Base-by-base conservation (phyloP, 2,113 vertebrate genomes). In the Vicugna pacos region DNA sequence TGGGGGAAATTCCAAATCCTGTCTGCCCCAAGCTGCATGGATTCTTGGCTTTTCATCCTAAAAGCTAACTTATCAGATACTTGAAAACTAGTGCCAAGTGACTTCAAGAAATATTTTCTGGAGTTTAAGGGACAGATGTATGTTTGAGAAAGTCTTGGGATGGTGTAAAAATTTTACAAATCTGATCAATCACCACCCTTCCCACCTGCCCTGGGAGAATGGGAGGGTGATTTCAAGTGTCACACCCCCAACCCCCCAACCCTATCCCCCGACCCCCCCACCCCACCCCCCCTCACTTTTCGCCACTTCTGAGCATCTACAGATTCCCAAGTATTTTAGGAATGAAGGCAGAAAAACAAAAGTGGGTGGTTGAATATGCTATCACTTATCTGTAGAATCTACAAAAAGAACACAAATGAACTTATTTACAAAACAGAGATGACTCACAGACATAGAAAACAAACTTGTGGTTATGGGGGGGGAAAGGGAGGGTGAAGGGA, bases 261-360 rank as follows among this genome's bases (percentile, higher is more conserved):
- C 38, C 38, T 38, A 38, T 4, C 38, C 38, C 38, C 38, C 38
- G 38, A n/a, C n/a, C n/a, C n/a, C n/a, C n/a, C n/a, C n/a, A n/a
- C n/a, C n/a, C n/a, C n/a, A n/a, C n/a, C n/a, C n/a, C n/a, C n/a
- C n/a, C n/a, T n/a, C n/a, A n/a, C n/a, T n/a, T n/a, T n/a, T n/a
- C n/a, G n/a, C n/a, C 17, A 50, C 97, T 98, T 96, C 94, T 98
- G 98, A 97, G 97, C 96, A 98, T 96, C 84, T 87, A 75, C 96
- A 98, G 72, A 35, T 84, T 86, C 77, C 50, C 52, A 69, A 94
- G 67, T 90, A 89, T 77, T 91, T 96, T 58, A 91, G 85, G 32
- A 6, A 32, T 77, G 26, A 83, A 65, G 46, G 32, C 5, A 64
- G 60, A 60, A 50, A 50, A 38, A 38, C 38, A 50, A 60, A 69